Percentiles rank a stretch among this genome's conserved stretches.
These are phyloP conservation scores for Anolis carolinensis DNA, from an alignment of 2,113 vertebrate genomes.

Conservation along the genomic window DNA sequence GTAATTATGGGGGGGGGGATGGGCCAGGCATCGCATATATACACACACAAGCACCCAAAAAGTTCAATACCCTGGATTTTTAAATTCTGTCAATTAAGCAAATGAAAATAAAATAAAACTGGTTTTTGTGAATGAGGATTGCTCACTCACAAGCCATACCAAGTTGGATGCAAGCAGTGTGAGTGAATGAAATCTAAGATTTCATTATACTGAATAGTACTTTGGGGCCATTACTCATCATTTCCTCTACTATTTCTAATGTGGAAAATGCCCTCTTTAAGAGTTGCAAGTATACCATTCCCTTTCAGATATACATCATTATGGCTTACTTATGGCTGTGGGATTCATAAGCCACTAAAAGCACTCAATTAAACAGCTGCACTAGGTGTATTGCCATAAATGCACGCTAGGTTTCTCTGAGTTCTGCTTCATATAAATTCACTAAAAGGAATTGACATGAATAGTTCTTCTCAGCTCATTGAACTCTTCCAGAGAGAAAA, in stretches of 20 bases:
- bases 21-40: no score
- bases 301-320: slow-evolving; percentile 14
- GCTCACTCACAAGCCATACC: not conserved
- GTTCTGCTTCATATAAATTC: not conserved
- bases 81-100: slow-evolving; percentile 9
- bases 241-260: not conserved
- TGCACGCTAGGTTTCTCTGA: not conserved
- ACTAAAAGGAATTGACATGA: not conserved
- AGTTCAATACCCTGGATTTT: not conserved
- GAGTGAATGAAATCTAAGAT: slow-evolving; percentile 26
- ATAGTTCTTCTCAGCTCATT: not conserved
- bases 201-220: slow-evolving; percentile 33
- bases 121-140: not conserved
- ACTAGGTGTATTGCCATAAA: not conserved
- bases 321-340: not conserved
- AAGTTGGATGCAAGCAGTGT: not conserved
- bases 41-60: not conserved
- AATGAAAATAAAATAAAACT: accelerated
- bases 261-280: slow-evolving; percentile 11
- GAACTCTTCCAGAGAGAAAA: not conserved
- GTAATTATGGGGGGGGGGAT: no score
- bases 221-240: slow-evolving; percentile 2
- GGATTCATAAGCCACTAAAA: slow-evolving; percentile 22
- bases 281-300: not conserved
- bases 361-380: not conserved